Evolutionary conservation across 2,113 vertebrate species (phyloP), one percentile per base, ranked within the genome.

Genomic region (Pseudopipra pipra): DNA sequence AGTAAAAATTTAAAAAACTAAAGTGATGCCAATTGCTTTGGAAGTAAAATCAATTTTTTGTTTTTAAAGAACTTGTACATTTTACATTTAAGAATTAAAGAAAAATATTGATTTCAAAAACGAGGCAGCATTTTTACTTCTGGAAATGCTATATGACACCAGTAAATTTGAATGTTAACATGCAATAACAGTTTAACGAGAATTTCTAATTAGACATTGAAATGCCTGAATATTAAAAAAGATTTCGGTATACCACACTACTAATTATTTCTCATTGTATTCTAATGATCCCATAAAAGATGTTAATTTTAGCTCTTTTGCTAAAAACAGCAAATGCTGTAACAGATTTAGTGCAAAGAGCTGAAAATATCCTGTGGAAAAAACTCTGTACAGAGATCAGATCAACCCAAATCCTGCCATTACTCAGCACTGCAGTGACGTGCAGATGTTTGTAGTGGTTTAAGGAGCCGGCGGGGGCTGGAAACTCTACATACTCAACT

Each of bases 391-490:
- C 85, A 94, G 91, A 98, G 97, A 98, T 97, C 96, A 98, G 97
- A 97, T 98, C 98, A 98, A 96, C 96, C 97, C 98, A 98, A 98
- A 98, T 98, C 96, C 98, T 99, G 98, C 98, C 98, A 98, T 99
- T 99, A 99, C 98, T 99, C 98, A 98, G 98, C 98, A 98, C 95
- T 97, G 97, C 96, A 98, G 98, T 98, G 98, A 98, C 96, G 96
- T 97, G 97, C 97, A 98, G 98, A 98, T 98, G 98, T 99, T 99
- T 99, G 98, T 98, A 99, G 98, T 98, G 98, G 98, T 99, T 98
- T 98, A 97, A 97, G 97, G 97, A 98, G 97, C 97, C 98, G 98
- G 97, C 94, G 97, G 98, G 98, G 98, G 98, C 97, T 99, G 98
- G 98, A 98, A 99, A 98, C 97, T 98, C 97, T 97, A 97, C 96